These are phyloP conservation scores for Leucozona laternaria DNA, from an alignment of 2,888 invertebrate species.

Conservation along the genomic window DNA sequence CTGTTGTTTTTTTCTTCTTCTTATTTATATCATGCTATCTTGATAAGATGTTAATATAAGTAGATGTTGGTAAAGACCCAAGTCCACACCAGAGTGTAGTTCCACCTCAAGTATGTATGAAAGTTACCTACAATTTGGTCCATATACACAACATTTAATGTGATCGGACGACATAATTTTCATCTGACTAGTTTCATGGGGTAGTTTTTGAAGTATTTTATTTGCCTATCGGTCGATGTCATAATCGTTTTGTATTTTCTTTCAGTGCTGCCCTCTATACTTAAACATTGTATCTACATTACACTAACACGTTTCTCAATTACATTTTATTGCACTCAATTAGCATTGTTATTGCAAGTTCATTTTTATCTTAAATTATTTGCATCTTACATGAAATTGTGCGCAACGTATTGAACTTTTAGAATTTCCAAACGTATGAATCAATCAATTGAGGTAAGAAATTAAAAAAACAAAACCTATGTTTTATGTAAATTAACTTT, in stretches of 20 bases:
- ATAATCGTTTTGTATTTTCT: background rate
- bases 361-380: slow-evolving; percentile 25
- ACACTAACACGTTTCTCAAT: slow-evolving; percentile 56
- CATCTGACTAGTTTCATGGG: slow-evolving; percentile 9
- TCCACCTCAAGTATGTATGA: no score
- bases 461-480: slow-evolving; percentile 14
- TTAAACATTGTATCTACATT: background rate
- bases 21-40: slow-evolving; percentile 16
- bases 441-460: slow-evolving; percentile 24
- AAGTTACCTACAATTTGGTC: no score
- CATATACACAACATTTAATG: slow-evolving; percentile 12
- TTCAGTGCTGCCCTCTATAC: background rate
- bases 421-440: slow-evolving; percentile 37
- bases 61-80: background rate
- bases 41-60: slow-evolving; percentile 8
- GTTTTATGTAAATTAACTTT: slow-evolving; percentile 52
- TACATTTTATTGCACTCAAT: slow-evolving; percentile 71
- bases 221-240: background rate
- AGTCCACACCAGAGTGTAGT: no score
- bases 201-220: background rate
- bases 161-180: slow-evolving; percentile 42
- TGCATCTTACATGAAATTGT: slow-evolving; percentile 31
- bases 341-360: slow-evolving; percentile 53
- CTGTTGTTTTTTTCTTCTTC: background rate
- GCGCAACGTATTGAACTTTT: slow-evolving; percentile 41